Percentiles rank a stretch among this genome's conserved stretches.
Evolutionary conservation across 2,113 vertebrate species (phyloP).

Genomic region (Pelobates fuscus): DNA sequence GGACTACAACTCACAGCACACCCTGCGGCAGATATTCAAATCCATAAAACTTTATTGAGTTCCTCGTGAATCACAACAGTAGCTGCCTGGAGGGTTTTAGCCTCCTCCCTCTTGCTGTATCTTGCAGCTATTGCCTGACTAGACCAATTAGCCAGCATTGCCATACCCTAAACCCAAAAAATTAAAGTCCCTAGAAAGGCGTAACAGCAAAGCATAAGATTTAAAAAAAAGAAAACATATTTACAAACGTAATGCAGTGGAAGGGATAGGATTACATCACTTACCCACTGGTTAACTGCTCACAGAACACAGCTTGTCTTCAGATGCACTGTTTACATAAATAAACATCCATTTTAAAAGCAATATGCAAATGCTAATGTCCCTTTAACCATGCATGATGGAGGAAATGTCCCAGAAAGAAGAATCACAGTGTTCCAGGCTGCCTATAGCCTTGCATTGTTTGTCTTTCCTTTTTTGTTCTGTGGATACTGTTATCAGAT

Average conservation of each 20-base stretch:
- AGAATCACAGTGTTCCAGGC: not conserved
- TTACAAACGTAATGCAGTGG: not conserved
- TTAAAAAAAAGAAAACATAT: not conserved
- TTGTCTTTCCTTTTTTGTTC: not conserved
- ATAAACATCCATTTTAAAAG: conserved; percentile 27
- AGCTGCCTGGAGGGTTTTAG: conserved; percentile 14
- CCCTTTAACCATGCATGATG: conserved; percentile 29
- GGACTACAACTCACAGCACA: conserved; percentile 36
- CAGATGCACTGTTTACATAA: not conserved
- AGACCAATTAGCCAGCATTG: conserved; percentile 6
- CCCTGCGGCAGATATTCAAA: conserved; percentile 32
- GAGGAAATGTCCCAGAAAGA: conserved; percentile 5
- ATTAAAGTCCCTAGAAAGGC: not conserved
- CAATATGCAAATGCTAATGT: not conserved
- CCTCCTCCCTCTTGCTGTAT: not conserved
- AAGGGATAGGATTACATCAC: not conserved
- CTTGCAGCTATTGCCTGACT: conserved; percentile 30
- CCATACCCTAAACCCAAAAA: conserved; percentile 1
- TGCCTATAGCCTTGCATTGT: not conserved
- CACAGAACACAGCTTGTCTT: not conserved
- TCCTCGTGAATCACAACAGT: not conserved
- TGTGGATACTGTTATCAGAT: not conserved
- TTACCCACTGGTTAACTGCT: conserved; percentile 21
- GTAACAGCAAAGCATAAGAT: too few species aligned
- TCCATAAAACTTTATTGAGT: conserved; percentile 31